Conservation (phyloP, 1,140 invertebrate species). For the Eriocheir sinensis region DNA sequence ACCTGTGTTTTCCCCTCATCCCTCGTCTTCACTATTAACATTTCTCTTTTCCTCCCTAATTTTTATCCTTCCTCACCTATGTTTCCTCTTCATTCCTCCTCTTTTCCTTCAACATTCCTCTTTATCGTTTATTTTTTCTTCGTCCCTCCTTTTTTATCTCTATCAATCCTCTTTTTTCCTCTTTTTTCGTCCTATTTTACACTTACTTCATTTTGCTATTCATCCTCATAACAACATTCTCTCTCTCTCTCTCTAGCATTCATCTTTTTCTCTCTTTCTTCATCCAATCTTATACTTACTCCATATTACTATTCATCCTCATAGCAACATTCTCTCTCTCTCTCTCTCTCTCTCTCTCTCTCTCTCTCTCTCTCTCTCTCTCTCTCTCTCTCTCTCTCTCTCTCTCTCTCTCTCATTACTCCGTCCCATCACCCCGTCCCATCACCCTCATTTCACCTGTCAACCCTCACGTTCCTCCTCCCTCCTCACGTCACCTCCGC, state of each 20-base stretch:
- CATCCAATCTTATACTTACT: not conserved
- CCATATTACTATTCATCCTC: too few species aligned
- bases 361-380: not conserved
- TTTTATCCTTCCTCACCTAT: not conserved
- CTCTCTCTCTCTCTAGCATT: conserved; percentile 2
- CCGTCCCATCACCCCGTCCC: not conserved
- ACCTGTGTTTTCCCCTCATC: not conserved
- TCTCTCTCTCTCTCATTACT: not conserved
- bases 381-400: too few species aligned
- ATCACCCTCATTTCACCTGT: not conserved
- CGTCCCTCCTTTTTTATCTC: not conserved
- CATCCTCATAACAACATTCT: not conserved
- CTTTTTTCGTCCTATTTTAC: not conserved
- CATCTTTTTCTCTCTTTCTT: not conserved
- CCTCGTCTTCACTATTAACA: not conserved
- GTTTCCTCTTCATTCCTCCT: not conserved
- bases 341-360: conserved; percentile 14
- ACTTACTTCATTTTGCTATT: too few species aligned
- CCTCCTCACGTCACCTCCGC: not conserved
- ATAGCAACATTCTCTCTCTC: not conserved
- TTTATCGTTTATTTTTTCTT: not conserved
- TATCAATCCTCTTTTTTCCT: not conserved
- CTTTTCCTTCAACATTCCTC: not conserved
- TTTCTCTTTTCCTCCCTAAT: not conserved
- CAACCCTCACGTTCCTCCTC: not conserved